Base-by-base conservation (phyloP, 2,888 invertebrate genomes). In the Physocephala rufipes region DNA sequence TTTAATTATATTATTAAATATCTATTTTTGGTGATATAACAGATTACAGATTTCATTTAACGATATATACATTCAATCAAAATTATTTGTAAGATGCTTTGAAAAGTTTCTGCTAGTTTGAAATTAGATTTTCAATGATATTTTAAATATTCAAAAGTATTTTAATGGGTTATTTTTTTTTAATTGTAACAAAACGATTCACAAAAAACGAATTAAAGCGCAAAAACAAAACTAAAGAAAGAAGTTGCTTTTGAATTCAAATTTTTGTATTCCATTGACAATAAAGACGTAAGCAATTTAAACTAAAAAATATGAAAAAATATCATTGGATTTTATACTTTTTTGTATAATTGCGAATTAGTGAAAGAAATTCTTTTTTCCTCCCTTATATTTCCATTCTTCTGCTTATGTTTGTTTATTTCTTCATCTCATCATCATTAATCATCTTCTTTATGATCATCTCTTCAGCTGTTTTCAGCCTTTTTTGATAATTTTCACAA, bases 41-140 rank as follows among this genome's bases (percentile, higher is more conserved):
- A 67, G 63, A 67, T 62, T 71, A 59, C 55, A 67, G 53, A 64
- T 71, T 71, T 55, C 71, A 64, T 73, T 55, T 68, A 72, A 67
- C 59, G 67, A 69, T 72, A 72, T 71, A 59, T 70, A 66, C 70
- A 72, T 71, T 66, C 73, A 71, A 73, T 71, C 71, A 30, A n/a
- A 68, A 9, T 26, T n/a, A n/a, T 67, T 71, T 74, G 43, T 49
- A 26, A 62, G 70, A 67, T 72, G 55, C 65, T 63, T 72, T 55
- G 21, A 26, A 26, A 36, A 24, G 5, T 70, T 70, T 21, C 65
- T 28, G 19, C 12, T 53, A n/a, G n/a, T n/a, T 53, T 49, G 28
- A 30, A 30, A 15, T 61, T 61, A 15, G 26, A n/a, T n/a, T n/a
- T n/a, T n/a, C n/a, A n/a, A n/a, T n/a, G n/a, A n/a, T n/a, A n/a